phyloP scores from a whole-genome alignment of 2,888 invertebrate genomes.

The Rapana venosa region DNA sequence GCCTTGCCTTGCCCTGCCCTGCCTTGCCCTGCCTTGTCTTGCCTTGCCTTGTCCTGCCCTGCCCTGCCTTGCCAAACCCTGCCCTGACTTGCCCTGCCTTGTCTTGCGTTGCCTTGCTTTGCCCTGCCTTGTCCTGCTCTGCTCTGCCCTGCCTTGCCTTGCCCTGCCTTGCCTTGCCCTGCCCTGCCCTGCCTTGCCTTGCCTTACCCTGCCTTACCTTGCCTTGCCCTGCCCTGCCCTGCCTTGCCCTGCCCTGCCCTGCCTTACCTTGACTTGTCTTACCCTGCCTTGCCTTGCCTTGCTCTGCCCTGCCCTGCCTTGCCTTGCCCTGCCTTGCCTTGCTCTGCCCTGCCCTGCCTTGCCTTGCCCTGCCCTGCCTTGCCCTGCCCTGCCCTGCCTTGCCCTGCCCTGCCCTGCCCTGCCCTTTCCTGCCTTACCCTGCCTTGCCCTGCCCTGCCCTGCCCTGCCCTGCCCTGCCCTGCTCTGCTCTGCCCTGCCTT shows the following conservation, averaged over 20 bases:
- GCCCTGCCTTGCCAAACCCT: not conserved
- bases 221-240: not conserved
- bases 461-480: not conserved
- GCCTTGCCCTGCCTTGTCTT: no score
- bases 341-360: no score
- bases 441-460: not conserved
- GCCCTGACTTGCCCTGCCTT: no score
- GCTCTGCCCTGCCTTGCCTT: no score
- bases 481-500: not conserved
- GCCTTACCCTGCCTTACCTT: no score
- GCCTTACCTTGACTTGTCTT: no score
- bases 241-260: not conserved
- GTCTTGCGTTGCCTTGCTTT: no score
- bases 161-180: no score
- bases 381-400: not conserved
- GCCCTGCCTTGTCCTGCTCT: no score
- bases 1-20: not conserved
- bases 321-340: not conserved
- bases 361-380: no score
- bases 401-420: not conserved
- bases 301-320: not conserved
- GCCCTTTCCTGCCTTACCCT: not conserved
- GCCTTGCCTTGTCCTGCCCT: no score
- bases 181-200: no score
- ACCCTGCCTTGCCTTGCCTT: not conserved